Conservation (phyloP, 2,113 vertebrate species). For the Pyrgilauda ruficollis region DNA sequence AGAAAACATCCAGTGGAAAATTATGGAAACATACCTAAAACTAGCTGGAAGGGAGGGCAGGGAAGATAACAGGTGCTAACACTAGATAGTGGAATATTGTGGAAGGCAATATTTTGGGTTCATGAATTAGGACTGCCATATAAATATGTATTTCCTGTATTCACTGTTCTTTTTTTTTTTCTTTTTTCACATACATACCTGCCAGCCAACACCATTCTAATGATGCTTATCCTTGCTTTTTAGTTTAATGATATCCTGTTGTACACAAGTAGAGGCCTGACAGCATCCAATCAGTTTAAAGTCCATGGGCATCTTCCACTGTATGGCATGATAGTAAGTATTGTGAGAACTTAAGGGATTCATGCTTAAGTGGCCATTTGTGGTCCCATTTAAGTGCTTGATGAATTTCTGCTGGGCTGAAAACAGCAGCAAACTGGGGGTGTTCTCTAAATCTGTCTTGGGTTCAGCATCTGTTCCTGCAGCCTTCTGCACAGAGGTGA, state of each 20-base stretch:
- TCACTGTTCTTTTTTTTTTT: background rate
- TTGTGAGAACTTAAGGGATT: background rate
- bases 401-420: background rate
- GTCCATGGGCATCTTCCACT: slow-evolving; percentile 91
- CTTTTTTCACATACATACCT: background rate
- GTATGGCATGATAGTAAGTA: slow-evolving; percentile 92
- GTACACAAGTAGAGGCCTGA: slow-evolving; percentile 95
- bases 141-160: background rate
- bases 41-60: background rate
- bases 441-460: background rate
- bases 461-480: background rate
- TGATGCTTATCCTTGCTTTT: background rate
- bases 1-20: background rate
- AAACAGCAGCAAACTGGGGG: background rate
- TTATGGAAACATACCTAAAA: background rate
- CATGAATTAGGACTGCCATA: background rate
- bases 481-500: background rate
- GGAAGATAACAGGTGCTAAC: background rate
- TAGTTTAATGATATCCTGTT: slow-evolving; percentile 93
- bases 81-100: background rate
- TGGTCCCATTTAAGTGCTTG: background rate
- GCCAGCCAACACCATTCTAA: background rate
- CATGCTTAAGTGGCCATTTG: background rate
- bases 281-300: slow-evolving; percentile 92
- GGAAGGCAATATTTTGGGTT: background rate